phyloP scores from a whole-genome alignment of 2,113 vertebrate species.

The Chaetorhynchus papuensis region DNA sequence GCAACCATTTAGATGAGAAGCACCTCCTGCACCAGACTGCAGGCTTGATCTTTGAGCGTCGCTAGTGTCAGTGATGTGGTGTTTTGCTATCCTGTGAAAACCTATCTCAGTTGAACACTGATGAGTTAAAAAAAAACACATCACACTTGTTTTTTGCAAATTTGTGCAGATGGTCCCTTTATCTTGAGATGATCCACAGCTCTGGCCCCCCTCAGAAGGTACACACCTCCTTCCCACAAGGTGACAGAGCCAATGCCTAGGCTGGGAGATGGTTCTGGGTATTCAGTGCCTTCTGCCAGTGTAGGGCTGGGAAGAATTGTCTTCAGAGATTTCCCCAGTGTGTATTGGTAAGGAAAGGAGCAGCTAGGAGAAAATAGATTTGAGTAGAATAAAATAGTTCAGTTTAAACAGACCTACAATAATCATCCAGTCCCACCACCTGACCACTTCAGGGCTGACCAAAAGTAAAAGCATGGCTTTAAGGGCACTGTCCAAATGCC shows the following conservation, averaged over 20 bases:
- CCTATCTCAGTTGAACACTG: neutral
- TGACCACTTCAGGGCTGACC: neutral
- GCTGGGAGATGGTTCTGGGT: neutral
- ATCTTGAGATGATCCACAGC: neutral
- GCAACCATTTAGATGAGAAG: neutral
- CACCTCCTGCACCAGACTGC: neutral
- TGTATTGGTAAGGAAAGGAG: neutral
- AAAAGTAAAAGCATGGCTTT: neutral
- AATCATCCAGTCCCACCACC: neutral
- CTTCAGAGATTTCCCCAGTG: neutral
- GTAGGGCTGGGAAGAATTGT: neutral
- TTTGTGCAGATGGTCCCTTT: neutral
- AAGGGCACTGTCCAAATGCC: neutral
- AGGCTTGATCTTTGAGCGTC: neutral
- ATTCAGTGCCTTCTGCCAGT: neutral
- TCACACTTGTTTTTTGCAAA: neutral
- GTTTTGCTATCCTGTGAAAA: neutral
- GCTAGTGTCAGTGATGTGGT: neutral
- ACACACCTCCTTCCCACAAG: neutral
- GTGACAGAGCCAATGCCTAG: neutral
- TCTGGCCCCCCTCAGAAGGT: neutral
- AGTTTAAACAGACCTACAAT: neutral
- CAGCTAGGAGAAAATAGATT: neutral
- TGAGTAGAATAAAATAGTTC: neutral
- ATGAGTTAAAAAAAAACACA: neutral